phyloP scores from a whole-genome alignment of 2,797 vertebrate genomes.

The Neostethus bicornis region DNA sequence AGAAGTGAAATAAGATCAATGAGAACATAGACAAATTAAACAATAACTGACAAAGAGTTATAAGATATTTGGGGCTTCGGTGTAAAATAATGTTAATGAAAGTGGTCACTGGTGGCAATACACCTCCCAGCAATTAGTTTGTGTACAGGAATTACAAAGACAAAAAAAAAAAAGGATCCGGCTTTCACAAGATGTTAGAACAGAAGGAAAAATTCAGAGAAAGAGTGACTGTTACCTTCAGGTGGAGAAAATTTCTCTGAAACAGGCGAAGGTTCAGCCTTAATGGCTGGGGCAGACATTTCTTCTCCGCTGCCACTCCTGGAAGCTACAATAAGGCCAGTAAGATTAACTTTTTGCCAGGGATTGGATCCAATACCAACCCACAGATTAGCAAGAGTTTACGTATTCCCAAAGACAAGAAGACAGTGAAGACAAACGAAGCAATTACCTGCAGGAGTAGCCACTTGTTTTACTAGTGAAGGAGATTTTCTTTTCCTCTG shows the following conservation, averaged over 20 bases:
- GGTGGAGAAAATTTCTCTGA: constrained; percentile 36
- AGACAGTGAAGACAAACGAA: constrained; percentile 22
- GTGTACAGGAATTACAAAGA: constrained; percentile 1
- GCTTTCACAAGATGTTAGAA: neutral
- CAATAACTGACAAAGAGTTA: neutral
- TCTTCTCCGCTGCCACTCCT: constrained; percentile 38
- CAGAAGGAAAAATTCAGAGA: constrained; percentile 18
- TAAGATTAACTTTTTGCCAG: constrained; percentile 46
- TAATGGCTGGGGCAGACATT: constrained; percentile 29
- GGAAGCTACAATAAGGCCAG: constrained; percentile 63
- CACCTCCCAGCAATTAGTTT: neutral
- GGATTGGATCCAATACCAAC: constrained; percentile 31
- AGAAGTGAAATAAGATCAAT: constrained; percentile 58
- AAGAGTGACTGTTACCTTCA: constrained; percentile 62
- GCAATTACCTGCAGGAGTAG: constrained; percentile 84
- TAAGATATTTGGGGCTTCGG: constrained; percentile 4
- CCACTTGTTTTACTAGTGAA: constrained; percentile 69
- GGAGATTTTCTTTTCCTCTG: constrained; percentile 63
- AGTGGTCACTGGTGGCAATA: constrained; percentile 1
- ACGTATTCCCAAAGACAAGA: constrained; percentile 15
- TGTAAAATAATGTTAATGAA: too few species aligned
- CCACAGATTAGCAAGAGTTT: constrained; percentile 20
- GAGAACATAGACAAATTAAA: constrained; percentile 33
- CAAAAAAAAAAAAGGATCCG: constrained; percentile 24
- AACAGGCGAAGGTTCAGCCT: constrained; percentile 38